A percentile compares a stretch with the other conserved stretches of the same genome.
Evolutionary conservation across 2,797 vertebrate species (phyloP).

Genomic region (Octomys mimax): DNA sequence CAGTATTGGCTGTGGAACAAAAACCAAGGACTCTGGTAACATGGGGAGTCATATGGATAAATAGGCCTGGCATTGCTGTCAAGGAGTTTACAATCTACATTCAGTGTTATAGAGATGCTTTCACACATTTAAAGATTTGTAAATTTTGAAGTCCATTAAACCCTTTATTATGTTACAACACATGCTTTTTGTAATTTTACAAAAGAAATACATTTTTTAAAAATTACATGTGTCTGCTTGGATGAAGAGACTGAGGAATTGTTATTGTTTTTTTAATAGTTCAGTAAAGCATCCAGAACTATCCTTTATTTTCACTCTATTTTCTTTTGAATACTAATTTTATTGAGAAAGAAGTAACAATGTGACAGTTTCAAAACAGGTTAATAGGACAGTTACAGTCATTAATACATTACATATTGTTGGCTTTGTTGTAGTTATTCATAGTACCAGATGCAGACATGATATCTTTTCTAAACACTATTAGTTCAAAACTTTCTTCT

Average conservation of each 20-base stretch:
- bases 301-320: background rate
- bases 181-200: background rate
- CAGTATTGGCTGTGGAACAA: background rate
- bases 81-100: background rate
- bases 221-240: background rate
- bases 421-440: too few species aligned
- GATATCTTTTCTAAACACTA: too few species aligned
- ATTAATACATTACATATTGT: too few species aligned
- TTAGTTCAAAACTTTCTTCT: too few species aligned
- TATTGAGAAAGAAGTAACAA: too few species aligned
- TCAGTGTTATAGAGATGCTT: background rate
- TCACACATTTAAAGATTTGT: background rate
- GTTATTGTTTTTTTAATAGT: background rate
- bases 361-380: too few species aligned
- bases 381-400: too few species aligned
- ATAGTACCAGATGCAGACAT: too few species aligned
- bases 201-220: background rate
- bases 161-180: background rate
- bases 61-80: background rate
- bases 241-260: constrained; percentile 3
- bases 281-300: background rate
- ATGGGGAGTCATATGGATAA: background rate
- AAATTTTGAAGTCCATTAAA: background rate
- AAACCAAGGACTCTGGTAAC: background rate
- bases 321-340: background rate